Conservation (phyloP, 2,113 vertebrate genomes). For the Gila orcuttii region DNA sequence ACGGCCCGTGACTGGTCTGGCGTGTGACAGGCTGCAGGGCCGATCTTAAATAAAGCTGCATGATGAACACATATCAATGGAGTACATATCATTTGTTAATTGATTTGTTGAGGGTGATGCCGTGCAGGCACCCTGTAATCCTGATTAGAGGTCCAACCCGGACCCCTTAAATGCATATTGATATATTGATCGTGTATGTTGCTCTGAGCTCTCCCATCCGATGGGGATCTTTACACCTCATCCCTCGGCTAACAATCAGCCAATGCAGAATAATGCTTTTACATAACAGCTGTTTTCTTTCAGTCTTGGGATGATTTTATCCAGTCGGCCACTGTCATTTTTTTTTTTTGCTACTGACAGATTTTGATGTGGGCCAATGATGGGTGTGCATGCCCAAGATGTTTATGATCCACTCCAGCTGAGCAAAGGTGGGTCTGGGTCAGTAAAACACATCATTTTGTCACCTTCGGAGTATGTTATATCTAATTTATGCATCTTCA, state of each 20-base stretch:
- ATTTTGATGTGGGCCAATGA: slow-evolving; percentile 32
- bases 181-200: slow-evolving; percentile 80
- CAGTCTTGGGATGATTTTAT: slow-evolving; percentile 45
- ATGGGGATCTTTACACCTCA: slow-evolving; percentile 67
- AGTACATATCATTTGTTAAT: slow-evolving; percentile 60
- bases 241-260: slow-evolving; percentile 51
- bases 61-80: slow-evolving; percentile 48
- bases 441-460: slow-evolving; percentile 42
- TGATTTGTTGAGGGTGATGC: slow-evolving; percentile 60
- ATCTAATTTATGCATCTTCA: slow-evolving; percentile 50
- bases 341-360: slow-evolving; percentile 24
- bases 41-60: slow-evolving; percentile 46
- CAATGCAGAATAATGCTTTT: slow-evolving; percentile 53
- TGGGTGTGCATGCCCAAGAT: slow-evolving; percentile 42
- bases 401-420: slow-evolving; percentile 43
- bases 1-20: slow-evolving; percentile 5
- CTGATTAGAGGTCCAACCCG: slow-evolving; percentile 48
- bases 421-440: slow-evolving; percentile 50
- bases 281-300: slow-evolving; percentile 55
- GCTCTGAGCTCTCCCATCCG: slow-evolving; percentile 76
- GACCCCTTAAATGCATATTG: slow-evolving; percentile 80
- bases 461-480: slow-evolving; percentile 48
- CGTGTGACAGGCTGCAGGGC: slow-evolving; percentile 17
- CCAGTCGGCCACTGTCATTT: background rate
- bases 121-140: slow-evolving; percentile 50